phyloP scores from a whole-genome alignment of 2,113 vertebrate genomes.

The Chlamydotis undulata region DNA sequence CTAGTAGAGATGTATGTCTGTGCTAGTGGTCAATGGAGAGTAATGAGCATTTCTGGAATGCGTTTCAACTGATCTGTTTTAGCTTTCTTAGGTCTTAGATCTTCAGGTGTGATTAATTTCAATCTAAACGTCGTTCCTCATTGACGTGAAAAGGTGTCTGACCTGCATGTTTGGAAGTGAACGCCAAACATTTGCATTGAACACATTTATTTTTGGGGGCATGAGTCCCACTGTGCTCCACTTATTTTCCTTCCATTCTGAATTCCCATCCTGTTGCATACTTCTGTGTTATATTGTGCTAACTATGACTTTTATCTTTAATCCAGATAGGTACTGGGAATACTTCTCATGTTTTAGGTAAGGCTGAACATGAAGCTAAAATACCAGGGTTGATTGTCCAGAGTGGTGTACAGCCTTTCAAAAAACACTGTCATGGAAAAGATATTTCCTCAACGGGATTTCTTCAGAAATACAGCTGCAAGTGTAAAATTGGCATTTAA shows the following conservation, averaged over 20 bases:
- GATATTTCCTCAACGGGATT: not conserved
- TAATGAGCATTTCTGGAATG: not conserved
- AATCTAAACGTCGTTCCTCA: not conserved
- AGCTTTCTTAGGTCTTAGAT: not conserved
- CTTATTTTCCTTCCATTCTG: not conserved
- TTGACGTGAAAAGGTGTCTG: not conserved
- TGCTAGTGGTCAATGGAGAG: not conserved
- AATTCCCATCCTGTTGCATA: not conserved
- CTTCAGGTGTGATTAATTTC: not conserved
- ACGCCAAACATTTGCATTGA: not conserved
- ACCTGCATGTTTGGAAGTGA: not conserved
- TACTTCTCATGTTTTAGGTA: not conserved
- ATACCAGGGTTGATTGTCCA: not conserved
- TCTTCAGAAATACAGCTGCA: not conserved
- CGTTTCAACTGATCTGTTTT: not conserved
- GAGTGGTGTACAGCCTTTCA: not conserved
- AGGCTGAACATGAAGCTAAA: not conserved
- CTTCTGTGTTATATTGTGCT: not conserved
- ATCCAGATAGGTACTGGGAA: not conserved
- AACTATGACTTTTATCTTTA: not conserved
- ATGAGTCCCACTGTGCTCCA: not conserved
- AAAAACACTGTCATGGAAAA: not conserved
- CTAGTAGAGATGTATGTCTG: not conserved
- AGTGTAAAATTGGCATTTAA: constrained; percentile 5
- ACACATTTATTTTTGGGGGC: not conserved